Percentiles rank a stretch among this genome's conserved stretches.
Evolutionary conservation across 64 coral and sea anemone genomes (phyloP).

Genomic region (Anthopleura sola): DNA sequence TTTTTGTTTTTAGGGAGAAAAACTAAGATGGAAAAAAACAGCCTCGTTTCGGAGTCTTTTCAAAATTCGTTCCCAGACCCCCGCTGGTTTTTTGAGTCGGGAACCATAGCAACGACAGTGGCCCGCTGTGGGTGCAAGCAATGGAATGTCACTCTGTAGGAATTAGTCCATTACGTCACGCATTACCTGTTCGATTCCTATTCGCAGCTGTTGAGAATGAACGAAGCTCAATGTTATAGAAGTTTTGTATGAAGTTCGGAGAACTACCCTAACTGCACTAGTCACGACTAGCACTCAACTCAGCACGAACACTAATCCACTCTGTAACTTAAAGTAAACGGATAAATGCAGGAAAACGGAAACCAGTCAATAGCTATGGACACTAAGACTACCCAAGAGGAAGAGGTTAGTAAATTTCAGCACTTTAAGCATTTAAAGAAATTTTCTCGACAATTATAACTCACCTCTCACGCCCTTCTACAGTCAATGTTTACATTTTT

Average conservation of each 20-base stretch:
- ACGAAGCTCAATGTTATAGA: neutral
- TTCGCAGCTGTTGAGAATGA: slow-evolving; percentile 27
- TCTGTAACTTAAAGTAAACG: slow-evolving; percentile 45
- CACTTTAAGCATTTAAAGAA: slow-evolving; percentile 5
- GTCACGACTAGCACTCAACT: slow-evolving; percentile 66
- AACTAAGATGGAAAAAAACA: too few species aligned
- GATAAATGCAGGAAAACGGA: slow-evolving; percentile 57
- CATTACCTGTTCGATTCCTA: slow-evolving; percentile 73
- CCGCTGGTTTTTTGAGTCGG: neutral
- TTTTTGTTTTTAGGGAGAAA: neutral
- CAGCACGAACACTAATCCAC: slow-evolving; percentile 60
- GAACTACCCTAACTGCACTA: slow-evolving; percentile 11
- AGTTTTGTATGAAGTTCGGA: slow-evolving; percentile 2
- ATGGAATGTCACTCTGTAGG: slow-evolving; percentile 95
- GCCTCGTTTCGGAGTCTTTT: slow-evolving; percentile 4
- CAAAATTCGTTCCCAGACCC: slow-evolving; percentile 16
- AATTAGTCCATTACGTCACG: slow-evolving; percentile 86
- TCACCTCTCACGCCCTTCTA: slow-evolving; percentile 25
- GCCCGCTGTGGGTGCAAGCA: slow-evolving; percentile 38
- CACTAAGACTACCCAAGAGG: slow-evolving; percentile 55
- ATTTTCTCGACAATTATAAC: slow-evolving; percentile 19
- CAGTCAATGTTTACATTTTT: slow-evolving; percentile 40
- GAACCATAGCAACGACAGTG: slow-evolving; percentile 14
- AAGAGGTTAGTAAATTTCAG: slow-evolving; percentile 68
- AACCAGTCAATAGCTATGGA: slow-evolving; percentile 56